Base-by-base conservation (phyloP, 2,113 vertebrate species). In the Melospiza melodia region DNA sequence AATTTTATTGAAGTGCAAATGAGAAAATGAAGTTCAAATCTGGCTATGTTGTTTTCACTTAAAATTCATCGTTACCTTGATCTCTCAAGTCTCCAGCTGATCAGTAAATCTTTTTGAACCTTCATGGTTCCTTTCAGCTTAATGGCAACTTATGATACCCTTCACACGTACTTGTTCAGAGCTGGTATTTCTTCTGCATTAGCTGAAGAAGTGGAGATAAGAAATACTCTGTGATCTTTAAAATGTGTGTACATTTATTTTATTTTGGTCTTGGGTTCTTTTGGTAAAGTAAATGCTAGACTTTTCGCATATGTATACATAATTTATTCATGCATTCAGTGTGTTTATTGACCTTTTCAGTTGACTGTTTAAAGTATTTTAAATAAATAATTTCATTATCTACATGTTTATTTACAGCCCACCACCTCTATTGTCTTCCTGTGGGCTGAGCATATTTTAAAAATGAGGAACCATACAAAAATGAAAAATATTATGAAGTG, bases 11-110 rank as follows among this genome's bases (percentile, higher is more conserved):
- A 93, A 84, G 24, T 77, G 49, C 52, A 74, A 87, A 71, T 68
- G 33, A 87, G 84, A 89, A 84, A 84, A 75, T n/a, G 21, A 72
- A 84, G 7, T 41, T 95, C 39, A 84, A 72, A 57, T 72, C 39
- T n/a, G 33, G 6, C 69, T 48, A 37, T 25, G 37, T 19, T 87
- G 19, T 69, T 87, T 93, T 80, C 37, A 63, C n/a, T 79, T 73
- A 89, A 90, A 82, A 87, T 71, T 84, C 55, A 28, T 93, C 63
- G 21, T 90, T 90, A 82, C 71, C 57, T 89, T 90, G 57, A 78
- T 91, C 69, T 89, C 57, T 41, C 20, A 71, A 67, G 74, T 59
- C 35, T 87, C 43, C 78, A 84, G 24, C 39, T 89, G 76, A 87
- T 89, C 55, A 65, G 66, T 21, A 74, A 63, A 87, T 89, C 44